phyloP scores from a whole-genome alignment of 2,797 vertebrate species.

The Natrix natrix region DNA sequence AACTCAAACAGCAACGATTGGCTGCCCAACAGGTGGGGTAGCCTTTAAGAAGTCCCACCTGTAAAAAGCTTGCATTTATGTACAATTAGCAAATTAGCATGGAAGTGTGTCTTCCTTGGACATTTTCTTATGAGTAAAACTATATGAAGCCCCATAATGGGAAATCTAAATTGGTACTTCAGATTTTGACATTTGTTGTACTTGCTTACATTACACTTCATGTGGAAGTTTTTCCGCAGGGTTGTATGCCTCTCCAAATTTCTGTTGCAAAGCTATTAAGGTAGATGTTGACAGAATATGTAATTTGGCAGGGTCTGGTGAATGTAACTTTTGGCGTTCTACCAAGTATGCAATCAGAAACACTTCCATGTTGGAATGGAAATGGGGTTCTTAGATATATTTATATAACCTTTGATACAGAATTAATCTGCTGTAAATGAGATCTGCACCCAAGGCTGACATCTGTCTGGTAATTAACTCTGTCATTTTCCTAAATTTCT shows the following conservation, averaged over 20 bases:
- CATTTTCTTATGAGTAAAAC: not conserved
- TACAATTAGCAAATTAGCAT: constrained; percentile 26
- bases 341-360: constrained; percentile 14
- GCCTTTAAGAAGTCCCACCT: constrained; percentile 60
- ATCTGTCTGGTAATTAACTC: constrained; percentile 5
- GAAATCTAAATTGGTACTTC: constrained; percentile 21
- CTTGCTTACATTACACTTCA: not conserved
- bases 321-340: constrained; percentile 2
- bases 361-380: constrained; percentile 22
- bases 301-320: not conserved
- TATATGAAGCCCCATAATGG: not conserved
- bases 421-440: not conserved
- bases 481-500: constrained; percentile 1
- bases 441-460: not conserved
- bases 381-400: not conserved
- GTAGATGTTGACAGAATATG: constrained; percentile 5
- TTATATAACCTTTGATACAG: not conserved
- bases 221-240: not conserved
- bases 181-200: constrained; percentile 1
- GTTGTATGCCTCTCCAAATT: not conserved
- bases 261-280: not conserved
- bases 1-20: constrained; percentile 87
- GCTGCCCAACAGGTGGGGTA: constrained; percentile 85
- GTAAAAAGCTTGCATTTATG: constrained; percentile 48
- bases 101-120: constrained; percentile 10